A percentile compares a stretch with the other conserved stretches of the same genome.
These are phyloP conservation scores for Diglossa cyanea DNA, from an alignment of 2,797 vertebrate genomes.

Conservation along the genomic window DNA sequence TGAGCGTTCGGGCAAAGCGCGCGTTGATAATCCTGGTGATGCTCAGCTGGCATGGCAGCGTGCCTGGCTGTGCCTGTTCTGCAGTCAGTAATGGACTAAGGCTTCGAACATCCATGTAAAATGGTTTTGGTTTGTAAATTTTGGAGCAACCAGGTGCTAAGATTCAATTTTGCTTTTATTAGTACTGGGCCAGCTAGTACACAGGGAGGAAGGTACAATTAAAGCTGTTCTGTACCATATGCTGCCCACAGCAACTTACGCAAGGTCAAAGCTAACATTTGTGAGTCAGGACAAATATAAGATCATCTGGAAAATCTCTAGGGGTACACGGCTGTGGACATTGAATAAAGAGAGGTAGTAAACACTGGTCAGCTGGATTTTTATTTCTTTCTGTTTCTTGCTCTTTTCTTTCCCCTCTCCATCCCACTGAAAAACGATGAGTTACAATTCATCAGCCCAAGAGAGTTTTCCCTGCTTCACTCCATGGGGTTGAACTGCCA, in stretches of 20 bases:
- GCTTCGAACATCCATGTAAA: not conserved
- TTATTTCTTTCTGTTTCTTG: not conserved
- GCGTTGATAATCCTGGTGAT: not conserved
- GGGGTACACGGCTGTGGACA: slow-evolving; percentile 55
- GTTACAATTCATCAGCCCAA: slow-evolving; percentile 55
- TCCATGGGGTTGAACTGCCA: slow-evolving; percentile 56
- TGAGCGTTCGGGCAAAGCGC: not conserved
- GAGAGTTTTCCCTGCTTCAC: slow-evolving; percentile 75
- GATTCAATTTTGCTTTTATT: slow-evolving; percentile 80
- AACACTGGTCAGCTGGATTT: slow-evolving; percentile 12
- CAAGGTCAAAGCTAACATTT: slow-evolving; percentile 77
- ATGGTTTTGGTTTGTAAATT: slow-evolving; percentile 31
- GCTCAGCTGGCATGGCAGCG: not conserved
- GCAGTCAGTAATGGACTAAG: not conserved
- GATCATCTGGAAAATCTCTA: slow-evolving; percentile 77
- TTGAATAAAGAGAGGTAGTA: slow-evolving; percentile 37
- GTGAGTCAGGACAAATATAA: slow-evolving; percentile 77
- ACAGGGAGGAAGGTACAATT: slow-evolving; percentile 82
- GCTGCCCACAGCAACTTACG: slow-evolving; percentile 79
- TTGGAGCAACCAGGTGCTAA: not conserved
- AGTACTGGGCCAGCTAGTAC: slow-evolving; percentile 79
- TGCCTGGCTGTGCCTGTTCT: not conserved
- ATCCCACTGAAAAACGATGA: not conserved
- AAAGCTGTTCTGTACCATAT: slow-evolving; percentile 83
- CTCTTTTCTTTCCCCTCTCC: not conserved